phyloP scores from a whole-genome alignment of 1,140 invertebrate genomes.

The Pseudomyrmex gracilis region DNA sequence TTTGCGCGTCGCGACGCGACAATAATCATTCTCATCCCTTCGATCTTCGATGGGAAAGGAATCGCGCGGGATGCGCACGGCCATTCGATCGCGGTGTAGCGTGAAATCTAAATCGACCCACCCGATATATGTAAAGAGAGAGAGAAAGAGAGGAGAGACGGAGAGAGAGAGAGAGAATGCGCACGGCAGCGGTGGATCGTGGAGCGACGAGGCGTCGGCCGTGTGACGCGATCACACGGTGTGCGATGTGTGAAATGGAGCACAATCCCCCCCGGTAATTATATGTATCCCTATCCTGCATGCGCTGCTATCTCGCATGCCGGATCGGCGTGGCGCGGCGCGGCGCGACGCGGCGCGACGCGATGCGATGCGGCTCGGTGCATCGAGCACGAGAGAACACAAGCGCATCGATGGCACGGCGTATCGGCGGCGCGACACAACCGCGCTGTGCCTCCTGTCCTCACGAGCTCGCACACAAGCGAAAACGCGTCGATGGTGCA shows the following conservation, averaged over 20 bases:
- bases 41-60: conserved; percentile 46
- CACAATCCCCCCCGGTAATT: conserved; percentile 82
- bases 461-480: conserved; percentile 12
- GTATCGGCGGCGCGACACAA: conserved; percentile 17
- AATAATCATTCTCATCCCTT: conserved; percentile 24
- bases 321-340: conserved; percentile 26
- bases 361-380: no score
- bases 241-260: conserved; percentile 85
- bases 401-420: no score
- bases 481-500: conserved; percentile 65
- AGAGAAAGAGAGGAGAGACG: conserved; percentile 5
- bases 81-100: conserved; percentile 33
- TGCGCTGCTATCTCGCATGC: conserved; percentile 66
- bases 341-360: conserved; percentile 38
- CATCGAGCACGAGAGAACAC: no score
- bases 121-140: conserved; percentile 39
- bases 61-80: conserved; percentile 15
- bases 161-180: conserved; percentile 10
- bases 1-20: background rate
- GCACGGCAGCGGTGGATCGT: conserved; percentile 33
- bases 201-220: conserved; percentile 79
- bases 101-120: conserved; percentile 68
- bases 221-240: conserved; percentile 84
- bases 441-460: conserved; percentile 28
- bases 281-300: conserved; percentile 83